These are phyloP conservation scores for Melanotaenia trifasciata DNA, from an alignment of 2,797 vertebrate species.

Conservation along the genomic window DNA sequence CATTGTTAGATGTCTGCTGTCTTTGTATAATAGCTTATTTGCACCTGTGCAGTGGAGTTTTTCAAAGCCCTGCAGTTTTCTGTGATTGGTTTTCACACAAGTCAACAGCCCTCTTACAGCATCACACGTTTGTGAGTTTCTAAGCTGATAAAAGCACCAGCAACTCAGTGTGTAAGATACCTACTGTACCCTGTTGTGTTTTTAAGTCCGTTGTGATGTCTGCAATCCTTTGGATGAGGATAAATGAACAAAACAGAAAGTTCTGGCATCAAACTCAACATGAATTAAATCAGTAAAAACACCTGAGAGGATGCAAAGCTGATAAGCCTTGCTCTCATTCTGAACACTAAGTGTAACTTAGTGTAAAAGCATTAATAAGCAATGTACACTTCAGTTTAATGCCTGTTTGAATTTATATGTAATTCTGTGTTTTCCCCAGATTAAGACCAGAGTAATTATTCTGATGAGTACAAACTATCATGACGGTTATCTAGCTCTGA, in stretches of 20 bases:
- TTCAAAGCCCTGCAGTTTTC: slow-evolving; percentile 10
- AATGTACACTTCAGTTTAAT: slow-evolving; percentile 4
- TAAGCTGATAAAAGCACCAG: slow-evolving; percentile 27
- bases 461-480: slow-evolving; percentile 73
- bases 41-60: slow-evolving; percentile 3
- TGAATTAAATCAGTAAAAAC: slow-evolving; percentile 20
- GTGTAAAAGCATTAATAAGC: slow-evolving; percentile 44
- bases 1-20: slow-evolving; percentile 3
- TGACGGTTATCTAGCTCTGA: slow-evolving; percentile 72
- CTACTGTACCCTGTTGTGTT: slow-evolving; percentile 11
- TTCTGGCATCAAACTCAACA: slow-evolving; percentile 29
- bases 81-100: slow-evolving; percentile 46
- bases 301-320: background rate
- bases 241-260: background rate
- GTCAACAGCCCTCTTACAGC: slow-evolving; percentile 8
- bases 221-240: background rate
- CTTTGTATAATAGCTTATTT: slow-evolving; percentile 27
- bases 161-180: slow-evolving; percentile 8
- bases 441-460: slow-evolving; percentile 67
- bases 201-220: slow-evolving; percentile 25
- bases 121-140: slow-evolving; percentile 17
- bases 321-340: slow-evolving; percentile 2
- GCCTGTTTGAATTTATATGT: slow-evolving; percentile 40
- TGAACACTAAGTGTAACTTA: slow-evolving; percentile 3
- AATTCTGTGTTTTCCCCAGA: slow-evolving; percentile 44